Conservation (phyloP, 2,113 vertebrate genomes). For the Turdus rufiventris region DNA sequence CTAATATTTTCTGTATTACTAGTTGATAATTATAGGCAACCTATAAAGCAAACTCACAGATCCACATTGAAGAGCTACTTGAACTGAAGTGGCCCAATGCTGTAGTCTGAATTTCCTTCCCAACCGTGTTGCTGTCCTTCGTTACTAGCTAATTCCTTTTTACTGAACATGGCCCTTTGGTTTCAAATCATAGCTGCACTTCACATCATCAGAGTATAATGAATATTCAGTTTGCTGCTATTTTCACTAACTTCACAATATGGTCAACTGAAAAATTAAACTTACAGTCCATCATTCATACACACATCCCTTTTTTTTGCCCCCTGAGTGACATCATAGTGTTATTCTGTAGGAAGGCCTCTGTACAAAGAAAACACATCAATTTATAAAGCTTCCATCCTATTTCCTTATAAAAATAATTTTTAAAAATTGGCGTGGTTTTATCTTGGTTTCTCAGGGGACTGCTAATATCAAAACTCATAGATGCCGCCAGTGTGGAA, state of each 20-base stretch:
- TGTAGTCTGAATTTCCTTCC: neutral
- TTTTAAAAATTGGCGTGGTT: neutral
- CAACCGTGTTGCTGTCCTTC: neutral
- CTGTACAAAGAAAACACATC: conserved; percentile 49
- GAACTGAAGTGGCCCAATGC: neutral
- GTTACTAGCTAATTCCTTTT: neutral
- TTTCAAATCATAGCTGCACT: neutral
- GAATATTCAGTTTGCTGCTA: neutral
- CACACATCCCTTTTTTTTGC: conserved; percentile 67
- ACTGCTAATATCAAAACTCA: neutral
- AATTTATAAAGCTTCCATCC: neutral
- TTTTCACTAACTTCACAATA: neutral
- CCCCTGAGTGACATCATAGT: conserved; percentile 46
- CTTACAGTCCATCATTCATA: conserved; percentile 77
- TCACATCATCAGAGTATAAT: neutral
- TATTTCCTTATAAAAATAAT: neutral
- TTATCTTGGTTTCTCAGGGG: neutral
- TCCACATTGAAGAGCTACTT: neutral
- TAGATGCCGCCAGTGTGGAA: neutral
- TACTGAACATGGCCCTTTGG: neutral
- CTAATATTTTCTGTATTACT: neutral
- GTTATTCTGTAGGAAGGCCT: conserved; percentile 49
- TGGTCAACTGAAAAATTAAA: neutral
- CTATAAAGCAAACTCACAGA: neutral
- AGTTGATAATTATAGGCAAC: neutral